Evolutionary conservation across 2,888 invertebrate genomes (phyloP), one percentile per base, ranked within the genome.

Genomic region (Seira ritae): DNA sequence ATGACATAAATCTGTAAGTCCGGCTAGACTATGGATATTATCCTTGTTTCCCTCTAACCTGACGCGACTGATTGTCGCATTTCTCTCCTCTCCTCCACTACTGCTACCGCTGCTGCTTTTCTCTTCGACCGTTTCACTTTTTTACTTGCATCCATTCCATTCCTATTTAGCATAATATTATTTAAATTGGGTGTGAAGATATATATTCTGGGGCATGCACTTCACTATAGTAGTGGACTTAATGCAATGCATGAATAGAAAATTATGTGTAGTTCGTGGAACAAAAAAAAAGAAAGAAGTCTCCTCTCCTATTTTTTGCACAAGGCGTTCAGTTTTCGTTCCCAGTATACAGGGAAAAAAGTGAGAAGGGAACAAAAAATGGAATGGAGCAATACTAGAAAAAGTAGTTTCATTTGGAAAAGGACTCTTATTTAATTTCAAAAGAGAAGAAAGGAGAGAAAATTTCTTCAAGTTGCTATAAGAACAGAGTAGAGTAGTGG

Each of bases 1-100:
- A 74, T 83, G 78, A 83, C 83, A 83, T 78, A 83, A 83, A 83
- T 83, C 83, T 83, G 78, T n/a, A 78, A 74, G 74, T 73, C 69
- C 69, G 74, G 70, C 77, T 72, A 68, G 72, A 77, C 67, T 50
- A 19, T 62, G 22, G 10, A 22, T 65, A 37, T 62, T n/a, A n/a
- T 80, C 42, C 68, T 55, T 77, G 46, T 77, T 70, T 76, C 42
- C 60, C 62, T 69, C 55, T 74, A 72, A 71, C 55, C 70, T 67
- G 69, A 72, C 77, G 70, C 71, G 72, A 83, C 77, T 77, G 82
- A 83, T 77, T 83, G 82, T 83, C 76, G 71, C 81, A 76, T 67
- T 12, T 71, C 65, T 77, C 66, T 65, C 42, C 77, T 77, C n/a
- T 20, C 10, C 62, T 60, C 22, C 50, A 50, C n/a, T n/a, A n/a